Percentiles rank a stretch among this genome's conserved stretches.
These are phyloP conservation scores for Tiliacea aurago DNA, from an alignment of 2,888 invertebrate genomes.

Conservation along the genomic window DNA sequence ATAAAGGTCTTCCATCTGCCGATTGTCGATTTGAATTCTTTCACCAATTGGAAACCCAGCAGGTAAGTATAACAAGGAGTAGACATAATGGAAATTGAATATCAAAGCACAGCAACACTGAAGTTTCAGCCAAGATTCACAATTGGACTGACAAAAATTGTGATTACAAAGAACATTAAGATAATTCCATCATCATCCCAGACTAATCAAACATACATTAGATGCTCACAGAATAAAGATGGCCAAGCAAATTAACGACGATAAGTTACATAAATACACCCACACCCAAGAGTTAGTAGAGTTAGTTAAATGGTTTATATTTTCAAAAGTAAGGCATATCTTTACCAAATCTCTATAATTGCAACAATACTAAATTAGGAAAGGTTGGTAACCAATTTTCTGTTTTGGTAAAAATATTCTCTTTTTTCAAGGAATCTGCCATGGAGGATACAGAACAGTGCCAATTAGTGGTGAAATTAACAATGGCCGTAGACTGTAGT, in stretches of 20 bases:
- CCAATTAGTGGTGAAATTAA: neutral
- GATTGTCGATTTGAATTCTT: neutral
- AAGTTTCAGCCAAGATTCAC: conserved; percentile 15
- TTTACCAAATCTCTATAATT: conserved; percentile 14
- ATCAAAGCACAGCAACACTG: neutral
- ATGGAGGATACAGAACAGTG: neutral
- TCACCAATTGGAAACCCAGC: neutral
- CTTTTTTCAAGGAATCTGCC: neutral
- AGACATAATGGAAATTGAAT: neutral
- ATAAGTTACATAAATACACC: conserved; percentile 26
- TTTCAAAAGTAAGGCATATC: conserved; percentile 1
- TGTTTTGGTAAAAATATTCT: conserved; percentile 35
- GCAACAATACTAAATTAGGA: neutral
- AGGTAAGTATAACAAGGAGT: neutral
- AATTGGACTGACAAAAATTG: conserved; percentile 1
- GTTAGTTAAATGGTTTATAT: conserved; percentile 25
- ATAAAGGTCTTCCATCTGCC: neutral
- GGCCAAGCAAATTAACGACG: conserved; percentile 19
- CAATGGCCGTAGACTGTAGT: neutral
- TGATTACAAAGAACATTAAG: neutral
- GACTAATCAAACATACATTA: conserved; percentile 4
- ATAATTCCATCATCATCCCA: neutral
- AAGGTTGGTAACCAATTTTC: neutral
- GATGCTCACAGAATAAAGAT: neutral
- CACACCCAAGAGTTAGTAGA: conserved; percentile 40